Percentiles rank a stretch among this genome's conserved stretches.
Conservation (phyloP, 1,140 invertebrate genomes). For the Solen grandis region DNA sequence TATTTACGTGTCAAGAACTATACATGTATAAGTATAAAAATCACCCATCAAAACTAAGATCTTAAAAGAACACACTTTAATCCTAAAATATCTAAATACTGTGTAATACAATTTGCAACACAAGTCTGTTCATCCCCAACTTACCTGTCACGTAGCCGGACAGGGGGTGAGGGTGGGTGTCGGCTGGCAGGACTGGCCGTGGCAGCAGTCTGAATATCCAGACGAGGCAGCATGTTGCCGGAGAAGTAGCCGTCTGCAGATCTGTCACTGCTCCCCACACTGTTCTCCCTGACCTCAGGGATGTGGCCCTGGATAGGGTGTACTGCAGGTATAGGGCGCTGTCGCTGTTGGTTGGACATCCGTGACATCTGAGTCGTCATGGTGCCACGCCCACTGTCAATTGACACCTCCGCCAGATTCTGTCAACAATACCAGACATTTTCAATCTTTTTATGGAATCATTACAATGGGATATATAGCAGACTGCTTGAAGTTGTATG, state of each 20-base stretch:
- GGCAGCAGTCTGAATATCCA: slow-evolving; percentile 2
- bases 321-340: slow-evolving; percentile 65
- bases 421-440: slow-evolving; percentile 40
- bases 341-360: slow-evolving; percentile 39
- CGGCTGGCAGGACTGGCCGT: slow-evolving; percentile 41
- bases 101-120: too few species aligned
- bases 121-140: slow-evolving; percentile 4
- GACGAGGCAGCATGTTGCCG: slow-evolving; percentile 7
- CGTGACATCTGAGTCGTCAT: slow-evolving; percentile 71
- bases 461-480: background rate
- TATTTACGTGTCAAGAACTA: too few species aligned
- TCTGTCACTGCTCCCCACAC: slow-evolving; percentile 31
- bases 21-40: too few species aligned
- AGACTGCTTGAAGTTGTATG: background rate
- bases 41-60: too few species aligned
- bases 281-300: slow-evolving; percentile 62
- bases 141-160: slow-evolving; percentile 70
- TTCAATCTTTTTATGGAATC: background rate
- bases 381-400: slow-evolving; percentile 80
- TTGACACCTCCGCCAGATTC: slow-evolving; percentile 75
- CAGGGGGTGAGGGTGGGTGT: slow-evolving; percentile 74
- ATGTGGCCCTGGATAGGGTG: slow-evolving; percentile 62
- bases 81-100: too few species aligned
- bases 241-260: slow-evolving; percentile 37
- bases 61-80: too few species aligned